Conservation (phyloP, 2,797 vertebrate species). For the Aselliscus stoliczkanus region DNA sequence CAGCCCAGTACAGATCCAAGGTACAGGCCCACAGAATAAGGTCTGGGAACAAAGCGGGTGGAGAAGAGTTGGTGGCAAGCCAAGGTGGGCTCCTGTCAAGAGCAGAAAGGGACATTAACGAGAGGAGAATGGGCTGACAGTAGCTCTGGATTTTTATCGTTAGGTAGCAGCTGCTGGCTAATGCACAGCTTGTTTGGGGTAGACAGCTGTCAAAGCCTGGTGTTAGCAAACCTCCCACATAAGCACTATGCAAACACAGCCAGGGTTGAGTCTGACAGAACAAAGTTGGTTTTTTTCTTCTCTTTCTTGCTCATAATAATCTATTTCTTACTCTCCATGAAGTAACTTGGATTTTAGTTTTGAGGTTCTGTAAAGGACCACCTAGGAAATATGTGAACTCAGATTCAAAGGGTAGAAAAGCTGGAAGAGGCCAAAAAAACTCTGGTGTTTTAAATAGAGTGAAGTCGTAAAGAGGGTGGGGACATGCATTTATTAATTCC, state of each 20-base stretch:
- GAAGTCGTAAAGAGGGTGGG: background rate
- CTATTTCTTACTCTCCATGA: background rate
- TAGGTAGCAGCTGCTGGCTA: background rate
- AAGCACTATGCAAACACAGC: background rate
- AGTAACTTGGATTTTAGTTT: background rate
- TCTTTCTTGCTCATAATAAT: background rate
- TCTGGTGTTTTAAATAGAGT: background rate
- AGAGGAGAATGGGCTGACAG: background rate
- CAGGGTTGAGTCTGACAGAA: background rate
- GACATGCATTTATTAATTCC: background rate
- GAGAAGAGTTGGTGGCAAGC: background rate
- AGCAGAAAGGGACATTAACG: background rate
- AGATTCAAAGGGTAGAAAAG: background rate
- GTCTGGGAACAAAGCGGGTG: rapidly evolving
- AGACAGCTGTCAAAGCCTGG: slow-evolving; percentile 10
- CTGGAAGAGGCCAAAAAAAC: background rate
- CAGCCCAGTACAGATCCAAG: background rate
- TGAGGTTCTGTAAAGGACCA: background rate
- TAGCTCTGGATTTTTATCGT: background rate
- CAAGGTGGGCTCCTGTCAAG: background rate
- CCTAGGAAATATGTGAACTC: background rate
- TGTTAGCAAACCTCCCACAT: background rate
- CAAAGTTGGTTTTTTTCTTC: background rate
- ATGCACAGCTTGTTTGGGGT: background rate
- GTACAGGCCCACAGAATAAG: too few relatives aligned